Conservation (phyloP, 2,888 invertebrate species). For the Thereva unica region DNA sequence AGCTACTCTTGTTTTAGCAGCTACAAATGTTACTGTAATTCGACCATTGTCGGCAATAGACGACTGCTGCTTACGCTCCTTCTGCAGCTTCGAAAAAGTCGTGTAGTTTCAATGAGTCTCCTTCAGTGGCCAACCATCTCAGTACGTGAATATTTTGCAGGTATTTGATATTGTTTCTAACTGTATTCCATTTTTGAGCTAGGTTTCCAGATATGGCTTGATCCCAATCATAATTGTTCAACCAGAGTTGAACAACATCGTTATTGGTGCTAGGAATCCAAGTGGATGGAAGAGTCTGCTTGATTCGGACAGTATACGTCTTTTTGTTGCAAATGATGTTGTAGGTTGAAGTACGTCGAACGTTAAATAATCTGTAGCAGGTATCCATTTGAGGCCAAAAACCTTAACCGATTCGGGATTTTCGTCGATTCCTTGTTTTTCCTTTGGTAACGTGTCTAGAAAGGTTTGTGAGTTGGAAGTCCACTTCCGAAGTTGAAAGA, state of each 20-base stretch:
- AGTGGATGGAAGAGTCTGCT: conserved; percentile 42
- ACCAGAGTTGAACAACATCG: conserved; percentile 43
- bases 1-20: background rate
- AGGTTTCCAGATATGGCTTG: conserved; percentile 17
- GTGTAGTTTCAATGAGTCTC: conserved; percentile 15
- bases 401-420: background rate
- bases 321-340: conserved; percentile 40
- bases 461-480: background rate
- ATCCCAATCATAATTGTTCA: conserved; percentile 43
- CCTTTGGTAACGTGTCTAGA: background rate
- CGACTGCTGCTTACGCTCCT: conserved; percentile 39
- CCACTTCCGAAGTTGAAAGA: too few relatives aligned
- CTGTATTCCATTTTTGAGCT: conserved; percentile 12
- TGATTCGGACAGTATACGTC: conserved; percentile 41
- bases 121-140: too few relatives aligned
- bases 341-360: conserved; percentile 40
- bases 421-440: background rate
- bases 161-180: too few relatives aligned
- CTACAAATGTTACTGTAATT: too few relatives aligned
- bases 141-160: too few relatives aligned
- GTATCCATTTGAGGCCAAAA: background rate
- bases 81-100: conserved; percentile 45
- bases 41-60: conserved; percentile 44
- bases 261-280: conserved; percentile 39
- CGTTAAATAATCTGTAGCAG: background rate